Percentiles rank a stretch among this genome's conserved stretches.
phyloP scores from a whole-genome alignment of 2,797 vertebrate species.

The Synanceia verrucosa region DNA sequence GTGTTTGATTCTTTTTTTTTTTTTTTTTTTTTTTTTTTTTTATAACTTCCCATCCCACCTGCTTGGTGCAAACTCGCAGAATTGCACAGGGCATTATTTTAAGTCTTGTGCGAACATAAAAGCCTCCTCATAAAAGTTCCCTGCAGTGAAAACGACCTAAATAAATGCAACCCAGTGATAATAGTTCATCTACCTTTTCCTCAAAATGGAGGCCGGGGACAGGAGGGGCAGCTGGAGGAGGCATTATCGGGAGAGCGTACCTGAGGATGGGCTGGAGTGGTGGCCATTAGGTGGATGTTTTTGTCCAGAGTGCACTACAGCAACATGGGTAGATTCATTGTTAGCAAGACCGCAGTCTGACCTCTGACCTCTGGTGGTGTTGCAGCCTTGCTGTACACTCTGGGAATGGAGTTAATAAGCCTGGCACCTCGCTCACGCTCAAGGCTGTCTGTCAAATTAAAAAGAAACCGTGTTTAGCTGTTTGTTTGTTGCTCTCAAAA shows the following conservation, averaged over 20 bases:
- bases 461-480: neutral
- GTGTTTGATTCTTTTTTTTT: constrained; percentile 1
- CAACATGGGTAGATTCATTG: constrained; percentile 33
- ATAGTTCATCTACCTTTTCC: constrained; percentile 33
- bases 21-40: neutral
- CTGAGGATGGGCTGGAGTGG: constrained; percentile 24
- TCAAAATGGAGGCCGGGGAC: constrained; percentile 21
- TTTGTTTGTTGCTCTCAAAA: neutral
- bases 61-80: constrained; percentile 32
- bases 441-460: neutral
- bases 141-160: constrained; percentile 57
- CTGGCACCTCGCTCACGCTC: neutral
- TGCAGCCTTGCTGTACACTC: neutral
- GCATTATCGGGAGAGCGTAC: constrained; percentile 19
- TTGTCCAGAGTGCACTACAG: constrained; percentile 28
- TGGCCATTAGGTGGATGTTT: constrained; percentile 42
- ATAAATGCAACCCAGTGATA: constrained; percentile 57
- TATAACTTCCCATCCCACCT: neutral
- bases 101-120: constrained; percentile 57
- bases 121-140: constrained; percentile 61
- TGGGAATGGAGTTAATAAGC: neutral
- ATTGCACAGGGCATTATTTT: constrained; percentile 44
- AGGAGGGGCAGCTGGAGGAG: constrained; percentile 16
- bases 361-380: constrained; percentile 9
- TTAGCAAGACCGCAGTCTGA: constrained; percentile 29